phyloP scores from a whole-genome alignment of 2,113 vertebrate species.

The Bubo scandiacus region DNA sequence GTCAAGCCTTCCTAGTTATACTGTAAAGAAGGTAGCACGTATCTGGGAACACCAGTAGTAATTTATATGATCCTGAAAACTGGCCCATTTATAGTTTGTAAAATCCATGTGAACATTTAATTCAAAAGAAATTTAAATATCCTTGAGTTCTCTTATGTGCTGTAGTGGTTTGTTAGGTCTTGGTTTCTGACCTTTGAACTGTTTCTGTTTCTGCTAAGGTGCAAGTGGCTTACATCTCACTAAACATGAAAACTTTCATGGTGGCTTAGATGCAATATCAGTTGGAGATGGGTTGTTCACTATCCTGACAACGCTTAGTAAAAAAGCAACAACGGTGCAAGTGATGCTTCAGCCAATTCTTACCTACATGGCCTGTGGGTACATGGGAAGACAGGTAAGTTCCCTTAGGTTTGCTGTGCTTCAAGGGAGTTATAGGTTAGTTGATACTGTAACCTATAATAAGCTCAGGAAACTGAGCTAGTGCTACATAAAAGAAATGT shows the following conservation, averaged over 20 bases:
- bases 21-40: neutral
- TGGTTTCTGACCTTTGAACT: neutral
- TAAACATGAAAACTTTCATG: constrained; percentile 98
- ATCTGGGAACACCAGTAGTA: neutral
- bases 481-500: neutral
- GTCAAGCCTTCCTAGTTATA: neutral
- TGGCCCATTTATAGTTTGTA: neutral
- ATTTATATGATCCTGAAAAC: neutral
- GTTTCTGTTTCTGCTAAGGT: constrained; percentile 72
- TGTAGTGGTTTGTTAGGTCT: neutral
- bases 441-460: neutral
- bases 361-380: constrained; percentile 99
- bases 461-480: neutral
- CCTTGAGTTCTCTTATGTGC: neutral
- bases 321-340: constrained; percentile 94
- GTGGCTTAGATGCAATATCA: constrained; percentile 96
- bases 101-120: neutral
- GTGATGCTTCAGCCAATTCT: constrained; percentile 98
- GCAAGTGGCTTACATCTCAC: constrained; percentile 97
- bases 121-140: neutral
- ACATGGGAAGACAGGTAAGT: constrained; percentile 97
- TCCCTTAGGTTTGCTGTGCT: neutral
- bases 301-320: constrained; percentile 96
- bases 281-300: constrained; percentile 98
- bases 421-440: neutral